phyloP scores from a whole-genome alignment of 2,113 vertebrate genomes.

The Poicephalus gulielmi region DNA sequence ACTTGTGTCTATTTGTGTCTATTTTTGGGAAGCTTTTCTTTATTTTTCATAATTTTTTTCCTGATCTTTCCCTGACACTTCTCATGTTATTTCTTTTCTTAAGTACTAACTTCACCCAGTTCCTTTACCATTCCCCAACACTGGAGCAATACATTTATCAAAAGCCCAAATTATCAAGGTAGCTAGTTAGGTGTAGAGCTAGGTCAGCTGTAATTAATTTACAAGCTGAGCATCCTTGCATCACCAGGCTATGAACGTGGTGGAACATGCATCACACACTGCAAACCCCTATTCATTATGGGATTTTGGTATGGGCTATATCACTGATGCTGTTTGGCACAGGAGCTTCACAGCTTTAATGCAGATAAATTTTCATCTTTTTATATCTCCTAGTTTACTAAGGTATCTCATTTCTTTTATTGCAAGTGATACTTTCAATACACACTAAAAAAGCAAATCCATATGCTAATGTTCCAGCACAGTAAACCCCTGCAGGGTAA shows the following conservation, averaged over 20 bases:
- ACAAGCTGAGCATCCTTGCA: not conserved
- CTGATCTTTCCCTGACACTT: not conserved
- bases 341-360: not conserved
- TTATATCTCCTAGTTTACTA: not conserved
- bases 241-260: not conserved
- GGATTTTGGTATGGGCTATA: not conserved
- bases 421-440: not conserved
- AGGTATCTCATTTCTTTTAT: not conserved
- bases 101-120: not conserved
- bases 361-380: not conserved
- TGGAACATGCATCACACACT: not conserved
- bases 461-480: not conserved
- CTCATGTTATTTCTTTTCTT: not conserved
- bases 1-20: not conserved
- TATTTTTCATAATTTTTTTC: not conserved
- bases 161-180: not conserved
- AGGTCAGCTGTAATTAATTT: not conserved
- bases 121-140: not conserved
- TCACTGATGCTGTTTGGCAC: not conserved
- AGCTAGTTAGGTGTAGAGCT: not conserved
- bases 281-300: not conserved
- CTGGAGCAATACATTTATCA: not conserved
- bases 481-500: not conserved
- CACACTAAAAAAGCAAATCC: not conserved
- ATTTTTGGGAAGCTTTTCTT: not conserved